phyloP scores from a whole-genome alignment of 1,140 invertebrate species.

The Brachystomella parvula region DNA sequence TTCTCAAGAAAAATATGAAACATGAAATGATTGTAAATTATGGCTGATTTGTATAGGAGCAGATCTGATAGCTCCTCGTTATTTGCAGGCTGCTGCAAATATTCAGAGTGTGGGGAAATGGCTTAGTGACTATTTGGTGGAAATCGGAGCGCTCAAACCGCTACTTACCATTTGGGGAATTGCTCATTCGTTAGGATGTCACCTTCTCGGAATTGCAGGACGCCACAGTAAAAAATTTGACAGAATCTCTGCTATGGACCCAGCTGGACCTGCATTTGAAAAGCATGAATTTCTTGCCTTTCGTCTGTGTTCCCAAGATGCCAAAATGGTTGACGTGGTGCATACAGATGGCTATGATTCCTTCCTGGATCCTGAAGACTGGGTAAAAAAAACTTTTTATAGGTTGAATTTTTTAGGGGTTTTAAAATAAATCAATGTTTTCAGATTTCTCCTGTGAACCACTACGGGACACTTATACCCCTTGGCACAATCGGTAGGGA shows the following conservation, averaged over 20 bases:
- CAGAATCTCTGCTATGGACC: conserved; percentile 29
- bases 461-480: conserved; percentile 24
- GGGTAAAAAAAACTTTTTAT: no score
- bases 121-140: conserved; percentile 18
- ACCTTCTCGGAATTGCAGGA: conserved; percentile 27
- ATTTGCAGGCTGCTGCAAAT: conserved; percentile 25
- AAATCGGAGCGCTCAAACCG: conserved; percentile 15
- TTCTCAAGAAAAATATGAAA: not conserved
- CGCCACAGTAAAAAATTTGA: conserved; percentile 17
- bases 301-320: conserved; percentile 16
- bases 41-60: not conserved
- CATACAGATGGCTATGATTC: conserved; percentile 27
- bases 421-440: not conserved
- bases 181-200: conserved; percentile 22
- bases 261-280: conserved; percentile 23
- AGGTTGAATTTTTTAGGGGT: no score
- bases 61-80: conserved; percentile 11
- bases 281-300: conserved; percentile 12
- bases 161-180: conserved; percentile 24
- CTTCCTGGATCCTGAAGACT: conserved; percentile 17
- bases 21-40: not conserved
- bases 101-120: conserved; percentile 25
- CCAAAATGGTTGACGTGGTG: conserved; percentile 26
- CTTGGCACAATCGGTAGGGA: conserved; percentile 9
- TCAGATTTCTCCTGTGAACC: conserved; percentile 22